Base-by-base conservation (phyloP, 2,797 vertebrate genomes). In the Labroides dimidiatus region DNA sequence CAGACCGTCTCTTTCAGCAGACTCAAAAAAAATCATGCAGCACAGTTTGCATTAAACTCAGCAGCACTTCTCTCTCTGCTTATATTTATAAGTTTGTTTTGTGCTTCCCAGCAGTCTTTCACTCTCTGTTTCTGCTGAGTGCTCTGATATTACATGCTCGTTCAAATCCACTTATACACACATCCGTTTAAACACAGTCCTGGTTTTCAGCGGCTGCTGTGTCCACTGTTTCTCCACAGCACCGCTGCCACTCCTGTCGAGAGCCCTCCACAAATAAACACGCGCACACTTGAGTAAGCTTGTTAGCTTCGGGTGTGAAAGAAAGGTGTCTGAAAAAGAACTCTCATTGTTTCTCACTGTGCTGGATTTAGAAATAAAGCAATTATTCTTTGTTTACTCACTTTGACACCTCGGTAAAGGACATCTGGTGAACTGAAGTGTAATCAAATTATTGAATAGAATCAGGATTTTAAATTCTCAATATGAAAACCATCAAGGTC, bases 21-120 rank as follows among this genome's bases (percentile, higher is more conserved):
- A 69, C 48, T 30, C 53, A 65, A 78, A 51, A 73, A 36, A 64
- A 63, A 59, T 52, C 33, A 64, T 72, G 64, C 49, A 47, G 41
- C 17, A 17, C 19, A 64, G 58, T 76, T 74, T 52, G 61, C 45
- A 45, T 42, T 1, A 43, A 4, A 36, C 50, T 43, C 30, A 15
- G 15, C 8, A 17, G 27, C 23, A 27, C 23, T 45, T 69, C 30
- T 50, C 21, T 54, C 58, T 44, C 60, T 60, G 44, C 51, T 41
- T 21, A 20, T 13, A 20, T 58, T n/a, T 42, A 57, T 45, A 54
- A 47, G 62, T 65, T 58, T 57, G 21, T 68, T 14, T 24, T 43
- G 52, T 23, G 36, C 51, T 50, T 61, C 27, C 39, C 44, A n/a
- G 6, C 50, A 45, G 73, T 58, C 59, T 24, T 71, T 62, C 60